Evolutionary conservation across 2,888 invertebrate genomes (phyloP), one percentile per base, ranked within the genome.

Genomic region (Philopedon plagiatum): DNA sequence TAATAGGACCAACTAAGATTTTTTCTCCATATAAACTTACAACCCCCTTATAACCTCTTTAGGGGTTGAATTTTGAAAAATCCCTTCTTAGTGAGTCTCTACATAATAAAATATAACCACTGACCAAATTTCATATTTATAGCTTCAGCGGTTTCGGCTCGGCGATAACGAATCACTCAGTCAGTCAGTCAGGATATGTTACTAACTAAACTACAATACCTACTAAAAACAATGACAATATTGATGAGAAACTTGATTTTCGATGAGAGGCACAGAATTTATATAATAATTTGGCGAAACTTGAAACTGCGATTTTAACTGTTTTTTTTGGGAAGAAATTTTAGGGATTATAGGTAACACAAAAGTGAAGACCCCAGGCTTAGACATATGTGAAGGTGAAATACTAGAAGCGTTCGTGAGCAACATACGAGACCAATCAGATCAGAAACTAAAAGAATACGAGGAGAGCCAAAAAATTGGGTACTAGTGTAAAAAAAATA

Each of bases 231-330:
- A 1, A 5, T 9, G 23, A 51, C 13, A 13, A 39, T 64, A 9
- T 23, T 8, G 37, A 63, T 58, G 18, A 58, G 11, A 58, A 58
- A 37, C 39, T 39, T 39, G 58, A 58, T 32, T 58, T 37, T n/a
- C 11, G 21, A 58, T 19, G 21, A 58, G 58, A 58, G 21, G 21
- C 46, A 23, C 21, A n/a, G n/a, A 46, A 23, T 46, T 46, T 46
- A 46, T 46, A 11, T 46, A 46, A 46, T 4, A 46, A 21, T 21
- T 21, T 46, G 21, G n/a, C 46, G 21, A 9, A 46, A 23, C 21
- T 46, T 8, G n/a, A 21, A 21, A 46, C 21, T 11, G 46, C 21
- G 21, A 23, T 46, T 46, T n/a, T 46, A 5, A 21, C n/a, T 21
- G n/a, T 21, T 21, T n/a, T n/a, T n/a, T 23, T 21, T 39, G 21